A percentile compares a stretch with the other conserved stretches of the same genome.
Evolutionary conservation across 2,888 invertebrate species (phyloP).

Genomic region (Amphipoea oculea): DNA sequence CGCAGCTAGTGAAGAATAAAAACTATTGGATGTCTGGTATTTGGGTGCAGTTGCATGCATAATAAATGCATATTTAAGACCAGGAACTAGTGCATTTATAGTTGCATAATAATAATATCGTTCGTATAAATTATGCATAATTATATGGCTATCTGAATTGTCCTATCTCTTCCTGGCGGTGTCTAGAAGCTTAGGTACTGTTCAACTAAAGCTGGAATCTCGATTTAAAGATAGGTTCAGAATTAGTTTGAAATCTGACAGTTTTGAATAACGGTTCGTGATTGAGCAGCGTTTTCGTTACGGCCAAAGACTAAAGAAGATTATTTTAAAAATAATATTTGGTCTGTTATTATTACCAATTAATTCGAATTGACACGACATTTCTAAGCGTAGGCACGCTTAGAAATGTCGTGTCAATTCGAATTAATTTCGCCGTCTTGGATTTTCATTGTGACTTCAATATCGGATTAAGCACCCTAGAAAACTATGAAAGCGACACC

Average conservation of each 20-base stretch:
- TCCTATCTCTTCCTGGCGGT: slow-evolving; percentile 30
- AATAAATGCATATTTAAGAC: slow-evolving; percentile 10
- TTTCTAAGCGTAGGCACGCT: too few species aligned
- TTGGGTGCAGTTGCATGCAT: slow-evolving; percentile 33
- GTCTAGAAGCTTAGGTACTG: neutral
- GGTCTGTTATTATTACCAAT: too few species aligned
- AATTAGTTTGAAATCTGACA: neutral
- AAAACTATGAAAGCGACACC: too few species aligned
- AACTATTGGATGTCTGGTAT: slow-evolving; percentile 14
- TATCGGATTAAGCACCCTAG: too few species aligned
- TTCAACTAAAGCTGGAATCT: neutral
- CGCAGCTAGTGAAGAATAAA: slow-evolving; percentile 18
- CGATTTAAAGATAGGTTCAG: neutral
- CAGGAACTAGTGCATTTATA: slow-evolving; percentile 32
- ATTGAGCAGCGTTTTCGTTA: too few species aligned
- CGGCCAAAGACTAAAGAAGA: too few species aligned
- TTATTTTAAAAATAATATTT: too few species aligned
- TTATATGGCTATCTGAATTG: slow-evolving; percentile 15
- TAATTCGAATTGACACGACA: too few species aligned
- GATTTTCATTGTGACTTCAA: too few species aligned
- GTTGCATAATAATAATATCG: slow-evolving; percentile 10
- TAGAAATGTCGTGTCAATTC: too few species aligned
- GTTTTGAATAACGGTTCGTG: too few species aligned
- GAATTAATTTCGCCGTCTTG: too few species aligned
- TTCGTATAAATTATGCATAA: slow-evolving; percentile 7